Evolutionary conservation across 1,140 invertebrate genomes (phyloP), one percentile per base, ranked within the genome.

Genomic region (Drosophila subpulchrella): DNA sequence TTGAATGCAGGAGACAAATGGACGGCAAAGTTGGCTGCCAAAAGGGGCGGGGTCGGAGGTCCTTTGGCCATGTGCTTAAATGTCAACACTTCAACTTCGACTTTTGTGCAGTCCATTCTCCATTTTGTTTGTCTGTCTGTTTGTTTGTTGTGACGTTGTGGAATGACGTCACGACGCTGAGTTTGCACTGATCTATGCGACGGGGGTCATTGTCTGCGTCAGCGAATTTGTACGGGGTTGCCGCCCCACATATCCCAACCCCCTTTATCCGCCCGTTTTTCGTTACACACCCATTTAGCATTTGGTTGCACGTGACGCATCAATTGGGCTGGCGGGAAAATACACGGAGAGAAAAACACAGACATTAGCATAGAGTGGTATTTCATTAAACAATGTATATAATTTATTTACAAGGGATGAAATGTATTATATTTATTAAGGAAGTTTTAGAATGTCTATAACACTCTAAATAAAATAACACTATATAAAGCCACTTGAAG

Each of bases 21-120:
- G 50, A 27, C 32, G 68, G 50, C 17, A 27, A 32, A 41, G 24
- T 56, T 36, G 15, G 32, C 30, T 59, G 60, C 47, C 65, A 68
- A 42, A 36, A n/a, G n/a, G 38, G 24, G 24, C 0, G 27, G 38
- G 7, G 10, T 7, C 17, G 38, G 12, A 11, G 39, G 46, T n/a
- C 11, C 13, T 17, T 36, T 73, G 65, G 50, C 66, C 53, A 65
- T 76, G 75, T 82, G 60, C 63, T 75, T 78, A 88, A 88, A 88
- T 88, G 84, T 88, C 84, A 88, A 89, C 84, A 84, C 84, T 88
- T 88, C 81, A 88, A 89, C 84, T 88, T 84, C 85, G 81, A 89
- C 80, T 89, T 88, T 84, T 81, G 79, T 83, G 79, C 59, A 84
- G 66, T 30, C 60, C 73, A 47, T 12, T 38, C 15, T 27, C 30